phyloP scores from a whole-genome alignment of 2,888 invertebrate species.

The Myopa tessellatipennis region DNA sequence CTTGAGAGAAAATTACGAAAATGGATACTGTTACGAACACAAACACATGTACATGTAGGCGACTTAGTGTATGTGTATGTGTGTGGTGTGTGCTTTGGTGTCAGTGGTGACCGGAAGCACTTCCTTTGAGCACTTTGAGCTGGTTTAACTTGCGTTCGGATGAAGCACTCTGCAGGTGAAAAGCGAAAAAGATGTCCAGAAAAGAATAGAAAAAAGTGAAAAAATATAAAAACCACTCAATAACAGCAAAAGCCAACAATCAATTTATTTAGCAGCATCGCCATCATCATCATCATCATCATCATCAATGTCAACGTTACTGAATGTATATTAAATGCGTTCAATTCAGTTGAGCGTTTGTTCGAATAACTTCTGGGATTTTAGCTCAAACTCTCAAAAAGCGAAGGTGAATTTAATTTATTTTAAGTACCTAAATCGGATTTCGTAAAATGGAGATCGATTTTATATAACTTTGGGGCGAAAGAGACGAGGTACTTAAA shows the following conservation, averaged over 20 bases:
- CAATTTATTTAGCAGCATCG: constrained; percentile 6
- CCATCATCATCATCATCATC: not conserved
- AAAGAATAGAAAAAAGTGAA: not conserved
- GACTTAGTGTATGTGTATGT: not conserved
- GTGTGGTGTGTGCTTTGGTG: not conserved
- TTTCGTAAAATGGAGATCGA: too few relatives aligned
- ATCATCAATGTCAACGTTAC: too few relatives aligned
- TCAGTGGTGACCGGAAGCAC: not conserved
- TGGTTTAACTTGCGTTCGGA: too few relatives aligned
- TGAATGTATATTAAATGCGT: not conserved
- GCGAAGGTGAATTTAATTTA: not conserved
- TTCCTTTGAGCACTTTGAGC: not conserved
- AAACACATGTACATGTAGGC: too few relatives aligned
- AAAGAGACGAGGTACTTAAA: not conserved
- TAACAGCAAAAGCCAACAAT: constrained; percentile 1
- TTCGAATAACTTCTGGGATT: not conserved
- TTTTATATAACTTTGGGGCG: not conserved
- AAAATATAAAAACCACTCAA: not conserved
- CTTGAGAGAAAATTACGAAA: too few relatives aligned
- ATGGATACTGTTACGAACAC: too few relatives aligned
- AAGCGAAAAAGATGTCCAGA: not conserved
- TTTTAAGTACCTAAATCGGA: too few relatives aligned
- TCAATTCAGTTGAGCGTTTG: not conserved
- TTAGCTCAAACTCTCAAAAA: not conserved
- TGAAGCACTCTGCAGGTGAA: not conserved